Percentiles rank a stretch among this genome's conserved stretches.
Conservation (phyloP, 2,113 vertebrate genomes). For the Clarias batrachus region DNA sequence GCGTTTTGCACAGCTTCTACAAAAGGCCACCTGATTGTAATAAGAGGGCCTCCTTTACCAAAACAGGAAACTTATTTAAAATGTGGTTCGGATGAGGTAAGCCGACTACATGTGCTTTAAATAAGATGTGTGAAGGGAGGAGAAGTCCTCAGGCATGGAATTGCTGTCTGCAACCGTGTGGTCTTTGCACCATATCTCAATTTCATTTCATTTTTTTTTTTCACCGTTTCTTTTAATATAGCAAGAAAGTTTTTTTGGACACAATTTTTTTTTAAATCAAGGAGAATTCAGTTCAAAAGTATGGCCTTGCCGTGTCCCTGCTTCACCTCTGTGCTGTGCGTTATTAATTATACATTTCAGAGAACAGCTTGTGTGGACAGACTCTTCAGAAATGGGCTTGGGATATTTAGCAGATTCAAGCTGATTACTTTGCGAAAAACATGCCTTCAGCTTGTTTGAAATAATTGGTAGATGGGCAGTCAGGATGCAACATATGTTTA, state of each 20-base stretch:
- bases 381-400: background rate
- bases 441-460: slow-evolving; percentile 28
- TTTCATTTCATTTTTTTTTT: slow-evolving; percentile 5
- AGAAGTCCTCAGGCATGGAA: background rate
- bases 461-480: slow-evolving; percentile 39
- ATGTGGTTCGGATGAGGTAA: slow-evolving; percentile 6
- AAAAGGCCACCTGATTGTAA: background rate
- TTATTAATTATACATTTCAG: background rate
- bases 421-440: slow-evolving; percentile 26
- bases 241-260: background rate
- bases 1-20: background rate
- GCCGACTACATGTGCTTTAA: background rate
- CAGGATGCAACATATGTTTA: slow-evolving; percentile 45
- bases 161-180: background rate
- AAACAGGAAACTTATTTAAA: background rate
- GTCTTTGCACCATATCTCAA: slow-evolving; percentile 6
- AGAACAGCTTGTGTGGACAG: slow-evolving; percentile 20
- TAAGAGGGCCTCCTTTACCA: background rate
- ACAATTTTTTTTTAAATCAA: background rate
- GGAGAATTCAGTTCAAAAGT: background rate
- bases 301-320: background rate
- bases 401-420: background rate
- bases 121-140: background rate
- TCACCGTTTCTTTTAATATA: slow-evolving; percentile 30
- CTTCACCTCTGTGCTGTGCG: slow-evolving; percentile 10